Conservation (phyloP, 2,113 vertebrate species). For the Diadophis punctatus region DNA sequence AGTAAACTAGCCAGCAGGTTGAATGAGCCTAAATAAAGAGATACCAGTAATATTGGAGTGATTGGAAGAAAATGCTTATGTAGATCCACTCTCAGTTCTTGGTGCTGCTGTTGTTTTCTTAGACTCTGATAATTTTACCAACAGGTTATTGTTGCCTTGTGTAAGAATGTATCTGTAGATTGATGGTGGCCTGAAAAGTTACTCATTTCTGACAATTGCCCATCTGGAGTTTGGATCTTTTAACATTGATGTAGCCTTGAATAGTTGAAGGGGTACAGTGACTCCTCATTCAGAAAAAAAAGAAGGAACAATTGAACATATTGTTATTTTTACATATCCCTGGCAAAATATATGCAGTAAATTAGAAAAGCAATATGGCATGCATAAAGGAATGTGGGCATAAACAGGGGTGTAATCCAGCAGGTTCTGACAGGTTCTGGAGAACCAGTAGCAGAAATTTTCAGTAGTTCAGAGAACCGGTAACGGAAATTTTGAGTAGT, state of each 20-base stretch:
- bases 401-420: no score
- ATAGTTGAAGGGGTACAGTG: conserved; percentile 27
- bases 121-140: neutral
- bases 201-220: conserved; percentile 11
- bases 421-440: no score
- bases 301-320: conserved; percentile 30
- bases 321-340: conserved; percentile 43
- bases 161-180: neutral
- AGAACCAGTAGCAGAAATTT: no score
- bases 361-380: conserved; percentile 41
- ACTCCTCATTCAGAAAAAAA: conserved; percentile 28
- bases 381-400: conserved; percentile 28
- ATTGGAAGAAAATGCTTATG: neutral
- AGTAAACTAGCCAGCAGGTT: neutral
- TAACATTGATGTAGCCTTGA: conserved; percentile 32
- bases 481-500: no score
- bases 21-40: neutral
- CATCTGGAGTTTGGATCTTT: conserved; percentile 47
- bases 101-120: neutral
- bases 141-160: neutral
- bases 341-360: conserved; percentile 8
- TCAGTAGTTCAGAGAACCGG: no score
- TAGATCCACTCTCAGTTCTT: neutral
- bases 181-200: neutral
- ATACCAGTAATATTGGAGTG: neutral